phyloP scores from a whole-genome alignment of 1,140 invertebrate genomes.

The Rhopalosiphum maidis region DNA sequence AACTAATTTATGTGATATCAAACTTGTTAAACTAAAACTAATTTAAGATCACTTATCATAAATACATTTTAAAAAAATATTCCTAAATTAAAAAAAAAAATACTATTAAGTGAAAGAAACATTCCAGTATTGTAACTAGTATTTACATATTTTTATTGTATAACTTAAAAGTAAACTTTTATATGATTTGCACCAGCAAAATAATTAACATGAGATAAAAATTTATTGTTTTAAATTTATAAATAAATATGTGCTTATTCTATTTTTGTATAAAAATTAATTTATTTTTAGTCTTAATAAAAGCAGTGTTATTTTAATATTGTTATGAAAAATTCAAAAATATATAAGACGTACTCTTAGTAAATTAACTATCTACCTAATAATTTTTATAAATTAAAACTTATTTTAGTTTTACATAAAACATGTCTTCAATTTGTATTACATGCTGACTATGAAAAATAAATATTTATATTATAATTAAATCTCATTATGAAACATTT shows the following conservation, averaged over 20 bases:
- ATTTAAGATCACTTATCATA: not conserved
- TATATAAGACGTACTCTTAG: not conserved
- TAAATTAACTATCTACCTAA: not conserved
- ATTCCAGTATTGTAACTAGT: conserved; percentile 19
- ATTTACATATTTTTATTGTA: not conserved
- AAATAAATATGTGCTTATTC: not conserved
- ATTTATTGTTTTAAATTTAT: not conserved
- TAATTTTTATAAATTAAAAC: not conserved
- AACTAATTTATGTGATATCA: conserved; percentile 33
- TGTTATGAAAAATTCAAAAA: not conserved
- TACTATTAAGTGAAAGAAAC: not conserved
- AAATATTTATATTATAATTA: conserved; percentile 18
- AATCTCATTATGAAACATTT: not conserved
- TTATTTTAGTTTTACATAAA: too few species aligned
- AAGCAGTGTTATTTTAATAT: not conserved
- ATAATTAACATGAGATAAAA: not conserved
- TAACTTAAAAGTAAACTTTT: not conserved
- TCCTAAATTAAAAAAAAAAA: not conserved
- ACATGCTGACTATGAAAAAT: not conserved
- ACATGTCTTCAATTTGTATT: not conserved
- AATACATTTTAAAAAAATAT: not conserved
- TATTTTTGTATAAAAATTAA: conserved; percentile 9
- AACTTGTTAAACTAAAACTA: not conserved
- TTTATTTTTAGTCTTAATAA: not conserved
- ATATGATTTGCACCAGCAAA: not conserved